Evolutionary conservation across 53 echinoderm and acorn worm species (phyloP).

Genomic region (Mesocentrotus franciscanus): DNA sequence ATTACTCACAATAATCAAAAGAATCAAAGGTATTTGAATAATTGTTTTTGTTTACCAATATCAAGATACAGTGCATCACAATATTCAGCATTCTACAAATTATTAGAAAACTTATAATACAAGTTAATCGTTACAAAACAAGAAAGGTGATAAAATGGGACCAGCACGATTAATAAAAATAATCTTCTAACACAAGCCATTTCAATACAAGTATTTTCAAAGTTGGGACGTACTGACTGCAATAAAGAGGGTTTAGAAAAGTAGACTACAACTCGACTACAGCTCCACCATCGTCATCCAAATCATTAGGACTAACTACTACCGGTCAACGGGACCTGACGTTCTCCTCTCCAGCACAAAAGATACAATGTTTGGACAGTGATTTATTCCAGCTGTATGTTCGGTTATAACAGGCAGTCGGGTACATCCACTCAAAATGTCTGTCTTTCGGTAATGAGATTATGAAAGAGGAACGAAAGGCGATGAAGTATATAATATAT

Average conservation of each 20-base stretch:
- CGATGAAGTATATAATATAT: not conserved
- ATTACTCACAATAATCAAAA: too few relatives aligned
- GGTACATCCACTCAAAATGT: not conserved
- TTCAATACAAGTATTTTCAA: too few relatives aligned
- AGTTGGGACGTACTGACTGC: not conserved
- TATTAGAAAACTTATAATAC: too few relatives aligned
- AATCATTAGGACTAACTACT: conserved; percentile 44
- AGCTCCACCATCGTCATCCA: not conserved
- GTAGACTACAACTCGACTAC: not conserved
- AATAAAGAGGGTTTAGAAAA: not conserved
- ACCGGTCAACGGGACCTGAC: not conserved
- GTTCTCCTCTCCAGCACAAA: not conserved
- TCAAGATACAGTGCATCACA: too few relatives aligned
- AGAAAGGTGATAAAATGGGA: too few relatives aligned
- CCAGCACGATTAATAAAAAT: too few relatives aligned
- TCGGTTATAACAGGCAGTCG: not conserved
- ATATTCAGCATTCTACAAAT: too few relatives aligned
- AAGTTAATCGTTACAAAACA: too few relatives aligned
- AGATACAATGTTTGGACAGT: conserved; percentile 37
- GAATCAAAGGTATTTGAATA: too few relatives aligned
- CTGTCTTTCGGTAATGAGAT: not conserved
- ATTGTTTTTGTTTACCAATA: too few relatives aligned
- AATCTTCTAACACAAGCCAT: too few relatives aligned
- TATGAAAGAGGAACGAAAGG: not conserved
- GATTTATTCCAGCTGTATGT: conserved; percentile 39